Conservation (phyloP, 2,888 invertebrate genomes). For the Dascillus cervinus region DNA sequence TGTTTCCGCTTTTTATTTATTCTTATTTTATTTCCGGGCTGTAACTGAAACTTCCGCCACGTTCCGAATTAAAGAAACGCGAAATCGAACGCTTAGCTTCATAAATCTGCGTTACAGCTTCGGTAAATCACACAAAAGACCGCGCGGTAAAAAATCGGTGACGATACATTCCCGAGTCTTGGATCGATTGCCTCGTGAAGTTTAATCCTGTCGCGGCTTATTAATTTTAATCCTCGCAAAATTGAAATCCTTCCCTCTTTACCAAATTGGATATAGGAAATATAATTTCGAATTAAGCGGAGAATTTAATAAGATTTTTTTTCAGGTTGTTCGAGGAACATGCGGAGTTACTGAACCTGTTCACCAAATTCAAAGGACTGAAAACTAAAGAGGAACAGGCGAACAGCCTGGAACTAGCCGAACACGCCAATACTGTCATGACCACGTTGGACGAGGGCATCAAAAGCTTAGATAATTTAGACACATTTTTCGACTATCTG, state of each 20-base stretch:
- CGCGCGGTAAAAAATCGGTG: too few species aligned
- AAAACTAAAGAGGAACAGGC: conserved; percentile 74
- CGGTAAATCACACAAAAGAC: too few species aligned
- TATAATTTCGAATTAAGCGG: too few species aligned
- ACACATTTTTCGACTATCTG: conserved; percentile 74
- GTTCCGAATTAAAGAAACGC: too few species aligned
- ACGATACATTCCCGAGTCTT: too few species aligned
- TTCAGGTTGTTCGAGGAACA: conserved; percentile 82
- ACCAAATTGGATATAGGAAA: too few species aligned
- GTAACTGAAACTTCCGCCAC: too few species aligned
- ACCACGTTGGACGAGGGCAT: conserved; percentile 83
- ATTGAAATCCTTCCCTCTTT: too few species aligned
- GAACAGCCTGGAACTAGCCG: conserved; percentile 72
- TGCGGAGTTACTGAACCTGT: conserved; percentile 67
- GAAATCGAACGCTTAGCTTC: too few species aligned
- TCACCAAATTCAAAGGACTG: conserved; percentile 72
- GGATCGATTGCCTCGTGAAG: not conserved
- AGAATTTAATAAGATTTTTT: conserved; percentile 21
- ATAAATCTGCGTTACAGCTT: too few species aligned
- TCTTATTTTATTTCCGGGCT: too few species aligned
- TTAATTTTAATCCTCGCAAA: not conserved
- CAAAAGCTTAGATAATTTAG: conserved; percentile 76
- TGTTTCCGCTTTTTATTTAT: too few species aligned
- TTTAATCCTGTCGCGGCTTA: not conserved
- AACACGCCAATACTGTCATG: conserved; percentile 87